Base-by-base conservation (phyloP, 2,113 vertebrate genomes). In the Oncorhynchus keta region DNA sequence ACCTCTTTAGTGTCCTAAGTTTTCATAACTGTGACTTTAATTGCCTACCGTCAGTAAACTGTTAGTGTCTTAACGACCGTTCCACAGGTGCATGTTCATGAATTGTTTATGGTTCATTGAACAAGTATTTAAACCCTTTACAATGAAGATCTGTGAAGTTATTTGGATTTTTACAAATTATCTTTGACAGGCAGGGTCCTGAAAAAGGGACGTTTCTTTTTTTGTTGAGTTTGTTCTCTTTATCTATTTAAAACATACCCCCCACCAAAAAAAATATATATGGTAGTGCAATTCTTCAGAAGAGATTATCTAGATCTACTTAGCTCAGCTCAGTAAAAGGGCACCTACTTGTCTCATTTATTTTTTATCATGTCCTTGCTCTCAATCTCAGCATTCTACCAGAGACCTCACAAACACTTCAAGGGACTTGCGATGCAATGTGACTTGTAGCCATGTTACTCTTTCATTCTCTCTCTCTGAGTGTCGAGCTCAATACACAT, bases 341-440 rank as follows among this genome's bases (percentile, higher is more conserved):
- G 14, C 8, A 16, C 22, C 2, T 48, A 69, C 78, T 61, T 83
- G 85, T 91, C 86, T 2, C 39, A 45, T 39, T 39, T 8, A 39
- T 39, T 39, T 39, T 39, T 2, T 39, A 39, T 89, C 73, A 55
- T 75, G 30, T 3, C 22, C 48, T 14, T 20, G 35, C 35, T 39
- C 35, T 39, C 39, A 45, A 9, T 45, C 30, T 65, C 59, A 57
- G 55, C 80, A 81, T 84, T 81, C 62, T 81, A 81, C 77, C 78
- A 22, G 65, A 65, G 70, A 62, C 81, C 49, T 49, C 51, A 72
- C 62, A 67, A 66, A 64, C 39, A 62, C 55, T 79, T 81, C 80
- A 70, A 24, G 55, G 55, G n/a, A 62, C 6, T 20, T 20, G 59
- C 82, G 80, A 87, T 86, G 78, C 76, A 22, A 72, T 83, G 70